phyloP scores from a whole-genome alignment of 1,140 invertebrate species.

The Panagrolaimus sp. region DNA sequence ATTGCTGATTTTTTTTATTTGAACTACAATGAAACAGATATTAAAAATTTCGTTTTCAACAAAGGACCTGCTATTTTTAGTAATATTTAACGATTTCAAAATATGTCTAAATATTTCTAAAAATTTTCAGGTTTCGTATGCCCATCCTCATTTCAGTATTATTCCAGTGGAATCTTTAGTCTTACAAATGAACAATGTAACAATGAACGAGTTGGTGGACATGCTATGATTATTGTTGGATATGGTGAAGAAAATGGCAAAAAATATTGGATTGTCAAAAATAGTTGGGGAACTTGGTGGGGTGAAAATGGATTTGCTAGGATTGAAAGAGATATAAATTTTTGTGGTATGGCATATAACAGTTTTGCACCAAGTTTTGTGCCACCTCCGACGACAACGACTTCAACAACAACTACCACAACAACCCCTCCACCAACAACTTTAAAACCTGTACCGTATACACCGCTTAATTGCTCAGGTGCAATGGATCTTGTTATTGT shows the following conservation, averaged over 20 bases:
- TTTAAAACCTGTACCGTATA: too few species aligned
- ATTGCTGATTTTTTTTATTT: neutral
- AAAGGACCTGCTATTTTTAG: neutral
- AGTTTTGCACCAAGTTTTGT: too few species aligned
- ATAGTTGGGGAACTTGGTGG: slow-evolving; percentile 29
- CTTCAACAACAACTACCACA: too few species aligned
- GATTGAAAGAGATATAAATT: slow-evolving; percentile 32
- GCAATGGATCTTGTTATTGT: too few species aligned
- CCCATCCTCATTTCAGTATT: slow-evolving; percentile 26
- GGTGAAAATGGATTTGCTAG: too few species aligned
- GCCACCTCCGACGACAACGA: too few species aligned
- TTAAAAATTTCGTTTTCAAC: neutral
- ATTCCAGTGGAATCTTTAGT: slow-evolving; percentile 28
- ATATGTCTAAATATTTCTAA: neutral
- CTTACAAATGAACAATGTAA: slow-evolving; percentile 29
- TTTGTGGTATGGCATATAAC: too few species aligned
- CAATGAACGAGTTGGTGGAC: slow-evolving; percentile 23
- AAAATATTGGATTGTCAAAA: slow-evolving; percentile 34
- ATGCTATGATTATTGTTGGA: slow-evolving; percentile 33
- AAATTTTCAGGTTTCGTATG: slow-evolving; percentile 33
- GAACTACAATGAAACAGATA: neutral
- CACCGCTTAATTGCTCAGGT: too few species aligned
- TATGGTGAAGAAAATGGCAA: slow-evolving; percentile 28
- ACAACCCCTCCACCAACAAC: too few species aligned
- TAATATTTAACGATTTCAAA: neutral